These are phyloP conservation scores for Danionella cerebrum DNA, from an alignment of 2,113 vertebrate genomes.

Conservation along the genomic window DNA sequence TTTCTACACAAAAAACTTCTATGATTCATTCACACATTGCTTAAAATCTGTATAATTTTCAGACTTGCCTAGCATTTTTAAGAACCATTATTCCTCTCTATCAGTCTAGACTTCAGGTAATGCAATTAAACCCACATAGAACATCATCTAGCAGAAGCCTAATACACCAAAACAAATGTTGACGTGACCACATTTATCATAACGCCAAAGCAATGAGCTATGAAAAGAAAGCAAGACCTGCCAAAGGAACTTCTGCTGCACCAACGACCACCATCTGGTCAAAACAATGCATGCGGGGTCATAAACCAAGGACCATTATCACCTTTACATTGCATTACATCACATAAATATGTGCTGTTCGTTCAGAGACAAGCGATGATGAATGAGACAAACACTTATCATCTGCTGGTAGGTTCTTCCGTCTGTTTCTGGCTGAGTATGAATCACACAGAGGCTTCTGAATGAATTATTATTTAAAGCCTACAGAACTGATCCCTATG, in stretches of 20 bases:
- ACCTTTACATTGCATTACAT: constrained; percentile 58
- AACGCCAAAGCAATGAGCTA: constrained; percentile 78
- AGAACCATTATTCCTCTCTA: too few species aligned
- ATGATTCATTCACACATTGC: constrained; percentile 75
- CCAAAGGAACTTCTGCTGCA: constrained; percentile 50
- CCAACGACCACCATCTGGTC: constrained; percentile 60
- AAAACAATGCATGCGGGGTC: constrained; percentile 55
- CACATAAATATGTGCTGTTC: constrained; percentile 61
- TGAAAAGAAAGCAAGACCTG: constrained; percentile 37
- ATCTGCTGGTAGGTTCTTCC: constrained; percentile 28
- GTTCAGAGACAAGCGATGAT: constrained; percentile 53
- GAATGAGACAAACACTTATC: constrained; percentile 53
- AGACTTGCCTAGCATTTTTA: too few species aligned
- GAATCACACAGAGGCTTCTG: constrained; percentile 46
- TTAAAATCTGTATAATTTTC: too few species aligned
- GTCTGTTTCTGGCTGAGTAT: constrained; percentile 38
- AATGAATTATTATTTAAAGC: constrained; percentile 50
- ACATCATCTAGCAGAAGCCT: constrained; percentile 29
- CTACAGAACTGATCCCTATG: constrained; percentile 53
- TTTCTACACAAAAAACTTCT: constrained; percentile 17
- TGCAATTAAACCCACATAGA: neutral
- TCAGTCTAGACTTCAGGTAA: neutral
- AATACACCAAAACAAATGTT: constrained; percentile 67
- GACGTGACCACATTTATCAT: constrained; percentile 78
- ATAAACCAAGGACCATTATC: constrained; percentile 62